phyloP scores from a whole-genome alignment of 1,140 invertebrate genomes.

The Cherax destructor region DNA sequence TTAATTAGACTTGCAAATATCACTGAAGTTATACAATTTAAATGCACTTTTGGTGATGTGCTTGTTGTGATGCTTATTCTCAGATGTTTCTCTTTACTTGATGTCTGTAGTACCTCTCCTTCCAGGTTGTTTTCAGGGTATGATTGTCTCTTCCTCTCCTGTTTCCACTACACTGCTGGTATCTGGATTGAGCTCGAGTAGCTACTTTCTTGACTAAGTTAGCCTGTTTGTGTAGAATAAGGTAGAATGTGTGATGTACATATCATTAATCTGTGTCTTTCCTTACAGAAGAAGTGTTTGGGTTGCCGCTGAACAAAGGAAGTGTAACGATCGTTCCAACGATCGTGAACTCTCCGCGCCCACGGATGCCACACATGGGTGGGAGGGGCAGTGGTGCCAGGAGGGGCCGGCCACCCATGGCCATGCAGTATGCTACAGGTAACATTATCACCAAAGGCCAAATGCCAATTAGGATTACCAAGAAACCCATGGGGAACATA shows the following conservation, averaged over 20 bases:
- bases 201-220: background rate
- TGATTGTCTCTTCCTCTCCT: no score
- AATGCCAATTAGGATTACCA: slow-evolving; percentile 29
- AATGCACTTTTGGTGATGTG: no score
- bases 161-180: no score
- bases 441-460: slow-evolving; percentile 45
- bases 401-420: slow-evolving; percentile 47
- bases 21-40: no score
- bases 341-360: slow-evolving; percentile 29
- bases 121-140: no score
- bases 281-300: slow-evolving; percentile 57
- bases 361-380: slow-evolving; percentile 25
- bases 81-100: no score
- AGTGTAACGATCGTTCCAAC: slow-evolving; percentile 55
- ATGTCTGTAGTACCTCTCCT: no score
- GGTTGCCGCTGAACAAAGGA: slow-evolving; percentile 55
- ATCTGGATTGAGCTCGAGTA: background rate
- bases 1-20: no score
- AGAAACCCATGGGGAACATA: slow-evolving; percentile 6
- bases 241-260: background rate
- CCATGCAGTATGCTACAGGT: slow-evolving; percentile 60
- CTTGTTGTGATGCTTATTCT: no score
- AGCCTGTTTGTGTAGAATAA: background rate
- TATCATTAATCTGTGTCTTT: background rate
- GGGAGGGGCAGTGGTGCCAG: slow-evolving; percentile 2